Base-by-base conservation (phyloP, 2,113 vertebrate species). In the Ochotona curzoniae region DNA sequence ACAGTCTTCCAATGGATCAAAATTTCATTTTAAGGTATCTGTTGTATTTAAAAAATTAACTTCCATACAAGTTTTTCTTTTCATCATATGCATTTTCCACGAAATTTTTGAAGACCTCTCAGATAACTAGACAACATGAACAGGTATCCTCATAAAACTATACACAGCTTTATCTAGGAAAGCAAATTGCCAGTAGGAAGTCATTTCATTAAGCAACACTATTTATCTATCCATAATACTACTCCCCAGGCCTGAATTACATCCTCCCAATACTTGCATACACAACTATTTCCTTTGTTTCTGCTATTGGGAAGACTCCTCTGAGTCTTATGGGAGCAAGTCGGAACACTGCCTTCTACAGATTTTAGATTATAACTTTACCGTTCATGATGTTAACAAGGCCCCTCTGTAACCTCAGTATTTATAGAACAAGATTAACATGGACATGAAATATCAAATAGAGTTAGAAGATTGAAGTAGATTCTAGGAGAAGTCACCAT, bases 371-470 rank as follows among this genome's bases (percentile, higher is more conserved):
- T 17, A 30, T 49, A 28, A 26, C 15, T 21, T n/a, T 8, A 32
- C 2, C 66, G 18, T 57, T 54, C 30, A 44, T 87, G 90, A 75
- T 60, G 4, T 84, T 26, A 60, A 5, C 38, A 76, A 75, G 7
- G 25, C 2, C 35, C 70, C 26, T 74, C 35, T 79, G 74, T 87
- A 95, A 49, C 67, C 9, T 38, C 15, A 35, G 20, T 69, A 60
- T 73, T 57, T 86, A 91, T 86, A 61, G 35, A 83, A 38, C 23
- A 82, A 86, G 47, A 91, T 71, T 49, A 73, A 38, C 49, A 81
- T 32, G 85, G 60, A 54, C 25, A 60, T 49, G 44, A 95, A 66
- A 38, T 85, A 38, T 61, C 57, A 81, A 84, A 28, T 71, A 54
- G 66, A 85, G 57, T 47, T 26, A 87, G 57, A 64, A 38, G 38